Base-by-base conservation (phyloP, 2,113 vertebrate genomes). In the Nannospalax galili region DNA sequence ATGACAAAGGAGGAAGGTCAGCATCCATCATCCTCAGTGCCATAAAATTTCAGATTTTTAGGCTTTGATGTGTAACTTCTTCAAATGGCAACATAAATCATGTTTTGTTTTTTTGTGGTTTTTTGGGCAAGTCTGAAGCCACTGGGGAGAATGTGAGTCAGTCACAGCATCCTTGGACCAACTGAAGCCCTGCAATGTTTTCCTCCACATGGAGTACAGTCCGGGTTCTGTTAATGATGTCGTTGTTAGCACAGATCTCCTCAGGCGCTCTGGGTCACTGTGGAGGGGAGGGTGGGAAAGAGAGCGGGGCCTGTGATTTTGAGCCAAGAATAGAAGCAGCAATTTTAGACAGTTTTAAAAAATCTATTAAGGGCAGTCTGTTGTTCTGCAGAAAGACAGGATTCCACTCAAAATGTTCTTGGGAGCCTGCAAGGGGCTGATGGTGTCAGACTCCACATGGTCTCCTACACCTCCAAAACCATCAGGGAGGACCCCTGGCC, bases 241-340 rank as follows among this genome's bases (percentile, higher is more conserved):
- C 65, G 75, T 92, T 88, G 85, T 88, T 72, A 93, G 81, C 32
- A 69, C 78, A 88, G 48, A 32, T 92, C 45, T 97, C 94, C 74
- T 96, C 35, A 17, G 92, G 85, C 90, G 26, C 81, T 73, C 90
- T 9, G 45, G 73, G 0, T 77, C 62, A 58, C 96, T 96, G 92
- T 42, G 73, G 22, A 35, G 14, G 40, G 64, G 87, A 88, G 65
- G 82, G 64, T 52, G 30, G 60, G 78, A 95, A 96, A 88, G 24
- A 78, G 81, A 79, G 40, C 72, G 35, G 92, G 80, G 86, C 93
- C 84, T 78, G 22, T 96, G 88, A 97, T 98, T 97, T 98, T 90
- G 96, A 95, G 85, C 95, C 93, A 88, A 78, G 87, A 97, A 97
- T 92, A 96, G 92, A 96, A 98, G 67, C 95, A 97, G 58, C 96